Conservation (phyloP, 2,113 vertebrate species). For the Peromyscus leucopus region DNA sequence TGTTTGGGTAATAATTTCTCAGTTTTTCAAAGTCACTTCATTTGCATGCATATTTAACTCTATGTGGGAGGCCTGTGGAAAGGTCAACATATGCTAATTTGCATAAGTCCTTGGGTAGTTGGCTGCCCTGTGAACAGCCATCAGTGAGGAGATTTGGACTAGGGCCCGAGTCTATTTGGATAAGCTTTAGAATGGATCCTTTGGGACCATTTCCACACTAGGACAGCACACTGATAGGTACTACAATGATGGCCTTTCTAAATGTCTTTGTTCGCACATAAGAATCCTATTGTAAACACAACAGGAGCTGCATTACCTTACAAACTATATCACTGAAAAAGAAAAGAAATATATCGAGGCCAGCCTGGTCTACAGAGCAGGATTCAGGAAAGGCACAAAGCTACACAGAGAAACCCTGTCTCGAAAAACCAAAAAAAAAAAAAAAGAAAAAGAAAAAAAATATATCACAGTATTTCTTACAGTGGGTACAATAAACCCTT, state of each 20-base stretch:
- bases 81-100: not conserved
- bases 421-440: too few species aligned
- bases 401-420: too few species aligned
- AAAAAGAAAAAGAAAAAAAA: not conserved
- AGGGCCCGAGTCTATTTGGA: not conserved
- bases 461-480: not conserved
- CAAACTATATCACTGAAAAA: not conserved
- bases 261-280: not conserved
- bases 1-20: not conserved
- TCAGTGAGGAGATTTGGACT: not conserved
- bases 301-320: not conserved
- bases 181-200: not conserved
- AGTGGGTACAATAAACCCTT: not conserved
- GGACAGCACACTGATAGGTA: not conserved
- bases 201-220: not conserved
- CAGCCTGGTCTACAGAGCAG: too few species aligned
- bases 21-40: not conserved
- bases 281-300: not conserved
- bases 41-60: not conserved
- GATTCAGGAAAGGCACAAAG: too few species aligned
- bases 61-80: not conserved
- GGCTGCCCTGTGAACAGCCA: not conserved
- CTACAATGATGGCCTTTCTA: not conserved
- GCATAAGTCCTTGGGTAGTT: not conserved
- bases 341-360: not conserved